These are phyloP conservation scores for Crepidodera aurea DNA, from an alignment of 2,888 invertebrate genomes.

Conservation along the genomic window DNA sequence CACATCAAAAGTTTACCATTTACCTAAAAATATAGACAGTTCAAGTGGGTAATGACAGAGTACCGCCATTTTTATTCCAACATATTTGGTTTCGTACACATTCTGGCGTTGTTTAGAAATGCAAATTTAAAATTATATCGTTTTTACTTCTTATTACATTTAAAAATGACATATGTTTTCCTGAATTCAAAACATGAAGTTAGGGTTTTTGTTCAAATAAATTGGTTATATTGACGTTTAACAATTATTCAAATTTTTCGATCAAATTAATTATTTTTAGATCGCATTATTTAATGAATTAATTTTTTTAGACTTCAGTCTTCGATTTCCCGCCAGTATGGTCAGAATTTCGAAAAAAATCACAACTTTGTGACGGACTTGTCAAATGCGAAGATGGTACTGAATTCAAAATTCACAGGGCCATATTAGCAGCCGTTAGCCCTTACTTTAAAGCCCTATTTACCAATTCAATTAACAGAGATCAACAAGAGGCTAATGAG, in stretches of 20 bases:
- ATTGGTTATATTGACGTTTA: too few relatives aligned
- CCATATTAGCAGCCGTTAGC: conserved; percentile 75
- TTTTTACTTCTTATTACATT: too few relatives aligned
- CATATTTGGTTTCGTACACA: neutral
- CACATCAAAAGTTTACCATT: neutral
- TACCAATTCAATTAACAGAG: conserved; percentile 71
- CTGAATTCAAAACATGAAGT: too few relatives aligned
- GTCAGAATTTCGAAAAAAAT: conserved; percentile 72
- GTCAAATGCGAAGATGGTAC: conserved; percentile 71
- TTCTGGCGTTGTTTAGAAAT: neutral
- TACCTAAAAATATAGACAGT: too few relatives aligned
- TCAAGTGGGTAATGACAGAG: too few relatives aligned
- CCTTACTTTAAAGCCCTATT: conserved; percentile 77
- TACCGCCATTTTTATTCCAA: neutral
- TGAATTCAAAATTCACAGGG: conserved; percentile 72
- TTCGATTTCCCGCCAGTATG: conserved; percentile 73
- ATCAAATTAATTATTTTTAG: too few relatives aligned
- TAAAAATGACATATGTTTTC: too few relatives aligned
- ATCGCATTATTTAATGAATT: too few relatives aligned
- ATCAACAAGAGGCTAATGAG: conserved; percentile 68
- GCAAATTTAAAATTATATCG: too few relatives aligned
- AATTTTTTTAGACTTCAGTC: conserved; percentile 58
- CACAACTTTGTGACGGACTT: conserved; percentile 75
- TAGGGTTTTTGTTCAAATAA: too few relatives aligned
- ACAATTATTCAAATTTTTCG: too few relatives aligned